Base-by-base conservation (phyloP, 2,797 vertebrate genomes). In the Graptemys geographica region DNA sequence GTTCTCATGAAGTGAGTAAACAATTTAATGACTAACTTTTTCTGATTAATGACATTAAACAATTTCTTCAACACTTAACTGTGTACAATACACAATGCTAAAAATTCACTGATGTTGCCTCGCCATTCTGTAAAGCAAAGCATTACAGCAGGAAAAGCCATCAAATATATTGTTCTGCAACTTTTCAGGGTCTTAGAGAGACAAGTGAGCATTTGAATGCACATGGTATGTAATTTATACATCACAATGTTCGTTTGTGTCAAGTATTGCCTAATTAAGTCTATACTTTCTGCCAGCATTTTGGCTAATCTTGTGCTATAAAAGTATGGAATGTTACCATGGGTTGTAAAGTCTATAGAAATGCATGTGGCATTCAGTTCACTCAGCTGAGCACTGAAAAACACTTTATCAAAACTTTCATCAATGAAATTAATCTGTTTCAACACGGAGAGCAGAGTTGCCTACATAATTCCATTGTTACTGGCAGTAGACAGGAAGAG, bases 201-300 rank as follows among this genome's bases (percentile, higher is more conserved):
- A 92, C 55, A 85, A 89, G 89, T 89, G 78, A 92, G 79, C 62
- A 85, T 81, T 86, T 91, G 69, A 51, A 79, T 79, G n/a, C 80
- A 79, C 28, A 56, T 51, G 83, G 80, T 79, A 65, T 83, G 65
- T 91, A 83, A 83, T 87, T 89, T 93, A 78, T 86, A 89, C 57
- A 89, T 93, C 83, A 90, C 51, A 47, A 79, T 83, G 57, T 90
- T 93, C 79, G 41, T 76, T 87, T 90, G 57, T 87, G 84, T 90
- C 80, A 90, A 79, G 84, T 59, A 28, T 23, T 44, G 59, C 84
- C 86, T 90, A 93, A 87, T 90, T 90, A 83, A 87, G 74, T 79
- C 72, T 87, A 74, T 56, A 83, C 52, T 83, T 90, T 56, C 72
- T 90, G 81, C 57, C 56, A 83, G 79, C 28, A 47, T 47, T 87